Evolutionary conservation across 2,113 vertebrate species (phyloP).

Genomic region (Phalacrocorax pelagicus): DNA sequence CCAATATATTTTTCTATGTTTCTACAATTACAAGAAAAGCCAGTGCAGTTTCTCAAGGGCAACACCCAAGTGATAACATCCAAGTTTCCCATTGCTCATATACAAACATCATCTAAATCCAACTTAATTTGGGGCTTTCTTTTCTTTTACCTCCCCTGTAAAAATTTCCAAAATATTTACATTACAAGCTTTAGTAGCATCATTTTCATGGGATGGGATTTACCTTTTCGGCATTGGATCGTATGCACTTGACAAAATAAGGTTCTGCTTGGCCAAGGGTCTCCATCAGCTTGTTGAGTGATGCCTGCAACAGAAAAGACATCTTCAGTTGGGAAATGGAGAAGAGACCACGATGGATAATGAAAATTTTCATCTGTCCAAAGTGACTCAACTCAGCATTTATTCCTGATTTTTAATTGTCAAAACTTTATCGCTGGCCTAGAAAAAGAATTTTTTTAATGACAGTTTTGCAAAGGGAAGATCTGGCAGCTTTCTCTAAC

Average conservation of each 20-base stretch:
- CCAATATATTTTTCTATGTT: not conserved
- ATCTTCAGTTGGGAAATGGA: not conserved
- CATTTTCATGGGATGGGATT: not conserved
- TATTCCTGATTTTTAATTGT: not conserved
- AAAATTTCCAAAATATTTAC: not conserved
- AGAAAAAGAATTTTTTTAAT: not conserved
- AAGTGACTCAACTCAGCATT: not conserved
- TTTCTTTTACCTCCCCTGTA: not conserved
- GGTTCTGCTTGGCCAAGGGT: slow-evolving; percentile 96
- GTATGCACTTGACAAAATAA: slow-evolving; percentile 98
- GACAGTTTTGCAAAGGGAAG: not conserved
- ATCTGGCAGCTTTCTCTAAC: not conserved
- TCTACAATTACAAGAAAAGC: not conserved
- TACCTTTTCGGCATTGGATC: slow-evolving; percentile 98
- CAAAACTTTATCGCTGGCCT: not conserved
- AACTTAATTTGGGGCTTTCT: not conserved
- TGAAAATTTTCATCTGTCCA: not conserved
- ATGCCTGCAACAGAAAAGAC: slow-evolving; percentile 78
- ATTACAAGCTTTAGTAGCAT: not conserved
- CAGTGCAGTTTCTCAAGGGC: not conserved
- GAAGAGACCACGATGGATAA: not conserved
- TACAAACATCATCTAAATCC: not conserved
- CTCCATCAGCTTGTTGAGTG: slow-evolving; percentile 97
- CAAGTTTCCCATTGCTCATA: not conserved
- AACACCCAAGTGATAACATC: not conserved